Base-by-base conservation (phyloP, 2,888 invertebrate genomes). In the Lasioglossum villosulum region DNA sequence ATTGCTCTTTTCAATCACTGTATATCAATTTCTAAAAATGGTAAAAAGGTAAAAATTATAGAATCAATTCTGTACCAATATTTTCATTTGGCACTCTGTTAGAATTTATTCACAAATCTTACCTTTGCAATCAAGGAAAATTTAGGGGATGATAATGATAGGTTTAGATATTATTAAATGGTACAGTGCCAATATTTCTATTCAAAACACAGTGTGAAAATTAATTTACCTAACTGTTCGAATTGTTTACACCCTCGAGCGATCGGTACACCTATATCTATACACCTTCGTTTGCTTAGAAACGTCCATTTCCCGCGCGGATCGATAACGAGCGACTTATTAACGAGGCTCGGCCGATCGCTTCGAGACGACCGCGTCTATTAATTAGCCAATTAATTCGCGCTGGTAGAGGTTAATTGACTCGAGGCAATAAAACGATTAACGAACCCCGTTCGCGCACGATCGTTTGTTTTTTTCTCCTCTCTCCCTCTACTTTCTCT, bases 371-470 rank as follows among this genome's bases (percentile, higher is more conserved):
- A 23, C 16, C 30, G 66, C 23, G 39, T 56, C 42, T 70, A 73
- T 76, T 77, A 77, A 81, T 84, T 77, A 77, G 73, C 73, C 75
- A 59, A 74, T 83, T 77, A 75, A 77, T 77, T 59, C 10, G 56
- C 70, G n/a, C 34, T 27, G 30, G 56, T 66, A 16, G 72, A 1
- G 37, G 56, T 76, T 82, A 78, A 84, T 75, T 39, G 48, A 75
- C 16, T 75, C 34, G 19, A 5, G 45, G 37, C 68, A 70, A 68
- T 73, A 12, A 82, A 66, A 72, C 37, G 70, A 78, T 80, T 86
- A 78, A 30, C 27, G 56, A 4, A 16, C 52, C 52, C 45, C 37
- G 76, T 56, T 27, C 12, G 14, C 37, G 45, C 59, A 27, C 16
- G 14, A 16, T 8, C 6, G 6, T 8, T 45, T 16, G 16, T 37